Conservation (phyloP, 1,140 invertebrate genomes). For the Philopotamus ludificatus region DNA sequence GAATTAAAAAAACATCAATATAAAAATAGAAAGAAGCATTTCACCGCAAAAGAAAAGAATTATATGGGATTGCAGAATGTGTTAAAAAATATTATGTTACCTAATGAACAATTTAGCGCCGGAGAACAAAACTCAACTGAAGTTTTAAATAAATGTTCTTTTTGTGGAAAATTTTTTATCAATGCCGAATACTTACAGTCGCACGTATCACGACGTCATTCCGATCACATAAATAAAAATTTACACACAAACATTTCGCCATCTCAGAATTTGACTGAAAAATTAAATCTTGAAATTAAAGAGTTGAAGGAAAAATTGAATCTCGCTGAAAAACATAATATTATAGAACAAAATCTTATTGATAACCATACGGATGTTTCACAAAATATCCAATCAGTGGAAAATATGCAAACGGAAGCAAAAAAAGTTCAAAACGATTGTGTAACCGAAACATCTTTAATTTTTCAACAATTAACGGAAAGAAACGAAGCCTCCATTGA, state of each 20-base stretch:
- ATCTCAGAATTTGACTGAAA: constrained; percentile 54
- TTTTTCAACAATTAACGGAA: neutral
- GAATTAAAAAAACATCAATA: constrained; percentile 51
- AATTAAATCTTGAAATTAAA: constrained; percentile 60
- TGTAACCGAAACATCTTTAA: neutral
- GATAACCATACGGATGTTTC: neutral
- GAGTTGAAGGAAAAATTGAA: constrained; percentile 60
- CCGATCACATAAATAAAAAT: constrained; percentile 34
- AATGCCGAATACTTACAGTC: constrained; percentile 59
- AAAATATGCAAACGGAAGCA: constrained; percentile 25
- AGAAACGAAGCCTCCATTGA: neutral
- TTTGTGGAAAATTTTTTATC: constrained; percentile 59
- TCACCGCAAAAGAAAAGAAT: constrained; percentile 19
- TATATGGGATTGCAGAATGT: constrained; percentile 32
- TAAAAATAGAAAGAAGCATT: constrained; percentile 43
- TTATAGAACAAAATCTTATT: neutral
- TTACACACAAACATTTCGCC: neutral
- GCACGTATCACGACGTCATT: constrained; percentile 56
- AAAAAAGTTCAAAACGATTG: constrained; percentile 44
- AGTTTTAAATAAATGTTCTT: constrained; percentile 52
- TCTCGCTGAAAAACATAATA: constrained; percentile 53
- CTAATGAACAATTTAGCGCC: constrained; percentile 19
- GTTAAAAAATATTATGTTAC: constrained; percentile 23
- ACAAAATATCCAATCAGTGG: constrained; percentile 39
- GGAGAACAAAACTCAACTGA: constrained; percentile 25